Percentiles rank a stretch among this genome's conserved stretches.
Conservation (phyloP, 2,113 vertebrate genomes). For the Reinhardtius hippoglossoides region DNA sequence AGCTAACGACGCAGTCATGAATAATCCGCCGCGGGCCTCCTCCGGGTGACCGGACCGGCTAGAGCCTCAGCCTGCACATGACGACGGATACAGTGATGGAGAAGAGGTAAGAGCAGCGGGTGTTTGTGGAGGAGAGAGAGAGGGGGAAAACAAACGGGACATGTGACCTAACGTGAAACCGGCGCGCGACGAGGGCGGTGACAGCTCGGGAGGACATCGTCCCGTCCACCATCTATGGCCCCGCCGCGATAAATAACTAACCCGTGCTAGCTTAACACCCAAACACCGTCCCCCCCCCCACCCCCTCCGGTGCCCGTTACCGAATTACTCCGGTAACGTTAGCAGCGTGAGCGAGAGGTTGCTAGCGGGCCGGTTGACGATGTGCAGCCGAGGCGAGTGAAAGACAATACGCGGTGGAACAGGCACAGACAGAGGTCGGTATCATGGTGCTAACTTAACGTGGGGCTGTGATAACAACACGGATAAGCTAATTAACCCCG, state of each 20-base stretch:
- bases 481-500: conserved; percentile 13
- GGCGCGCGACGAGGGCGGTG: background rate
- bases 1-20: conserved; percentile 54
- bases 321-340: conserved; percentile 8
- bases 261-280: conserved; percentile 4
- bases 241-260: background rate
- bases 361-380: conserved; percentile 32
- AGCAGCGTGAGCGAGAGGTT: background rate
- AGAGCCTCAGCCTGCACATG: conserved; percentile 19
- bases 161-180: background rate
- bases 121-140: background rate
- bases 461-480: background rate
- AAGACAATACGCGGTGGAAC: background rate
- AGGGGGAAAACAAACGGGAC: background rate
- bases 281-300: background rate
- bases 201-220: conserved; percentile 28
- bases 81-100: conserved; percentile 28
- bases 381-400: conserved; percentile 23
- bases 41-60: conserved; percentile 53
- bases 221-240: background rate
- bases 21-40: conserved; percentile 59
- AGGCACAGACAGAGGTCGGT: background rate
- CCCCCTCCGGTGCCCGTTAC: background rate
- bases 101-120: conserved; percentile 50
- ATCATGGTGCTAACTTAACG: background rate